phyloP scores from a whole-genome alignment of 2,113 vertebrate genomes.

The Lampris incognitus region DNA sequence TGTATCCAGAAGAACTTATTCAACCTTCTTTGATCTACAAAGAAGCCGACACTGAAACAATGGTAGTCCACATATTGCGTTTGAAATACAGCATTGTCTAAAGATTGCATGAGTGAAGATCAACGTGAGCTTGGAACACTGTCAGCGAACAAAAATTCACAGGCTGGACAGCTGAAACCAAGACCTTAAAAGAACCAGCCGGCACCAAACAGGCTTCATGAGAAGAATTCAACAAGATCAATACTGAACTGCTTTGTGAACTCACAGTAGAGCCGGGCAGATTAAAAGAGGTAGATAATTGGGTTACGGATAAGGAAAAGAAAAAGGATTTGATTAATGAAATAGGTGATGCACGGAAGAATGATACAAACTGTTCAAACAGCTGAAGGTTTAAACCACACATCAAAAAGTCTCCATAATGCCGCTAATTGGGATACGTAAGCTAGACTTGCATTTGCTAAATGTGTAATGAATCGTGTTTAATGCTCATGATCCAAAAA shows the following conservation, averaged over 20 bases:
- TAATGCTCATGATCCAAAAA: neutral
- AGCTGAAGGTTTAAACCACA: neutral
- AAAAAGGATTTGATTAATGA: constrained; percentile 52
- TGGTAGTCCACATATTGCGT: neutral
- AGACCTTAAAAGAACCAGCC: constrained; percentile 28
- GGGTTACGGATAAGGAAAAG: constrained; percentile 43
- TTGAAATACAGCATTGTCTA: constrained; percentile 7
- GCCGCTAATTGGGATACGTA: constrained; percentile 14
- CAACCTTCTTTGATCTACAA: neutral
- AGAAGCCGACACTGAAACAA: constrained; percentile 11
- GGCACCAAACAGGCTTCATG: constrained; percentile 48
- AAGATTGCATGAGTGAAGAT: neutral
- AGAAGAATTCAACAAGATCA: constrained; percentile 69
- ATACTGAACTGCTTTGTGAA: constrained; percentile 67
- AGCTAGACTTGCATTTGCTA: neutral
- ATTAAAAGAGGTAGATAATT: constrained; percentile 64
- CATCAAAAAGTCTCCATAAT: neutral
- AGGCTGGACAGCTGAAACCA: constrained; percentile 17
- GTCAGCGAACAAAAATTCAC: constrained; percentile 21
- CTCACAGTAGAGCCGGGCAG: constrained; percentile 60
- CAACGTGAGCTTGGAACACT: constrained; percentile 19
- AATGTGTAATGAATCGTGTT: neutral
- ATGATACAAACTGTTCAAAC: constrained; percentile 43
- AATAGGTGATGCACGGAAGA: constrained; percentile 37
- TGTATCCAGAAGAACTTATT: too few relatives aligned